A percentile compares a stretch with the other conserved stretches of the same genome.
These are phyloP conservation scores for Stylophora pistillata DNA, from an alignment of 64 coral and sea anemone genomes.

Conservation along the genomic window DNA sequence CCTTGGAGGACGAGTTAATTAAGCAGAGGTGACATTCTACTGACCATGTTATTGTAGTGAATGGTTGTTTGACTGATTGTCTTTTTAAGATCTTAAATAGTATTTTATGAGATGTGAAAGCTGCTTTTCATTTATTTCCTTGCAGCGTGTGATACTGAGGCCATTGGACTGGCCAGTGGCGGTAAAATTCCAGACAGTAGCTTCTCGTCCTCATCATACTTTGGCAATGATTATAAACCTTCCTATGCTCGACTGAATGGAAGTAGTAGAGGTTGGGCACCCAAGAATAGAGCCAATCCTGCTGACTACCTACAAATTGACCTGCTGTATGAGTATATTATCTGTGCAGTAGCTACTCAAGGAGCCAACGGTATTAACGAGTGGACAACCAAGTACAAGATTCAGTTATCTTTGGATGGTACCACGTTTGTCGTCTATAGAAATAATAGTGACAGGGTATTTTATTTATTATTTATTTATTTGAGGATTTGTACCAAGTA, in stretches of 20 bases:
- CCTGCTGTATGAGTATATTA: neutral
- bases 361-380: neutral
- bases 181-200: neutral
- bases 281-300: neutral
- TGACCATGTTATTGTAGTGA: too few species aligned
- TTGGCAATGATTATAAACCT: neutral
- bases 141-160: neutral
- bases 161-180: neutral
- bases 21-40: too few species aligned
- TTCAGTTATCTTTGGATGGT: neutral
- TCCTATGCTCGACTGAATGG: neutral
- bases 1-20: too few species aligned
- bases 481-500: too few species aligned
- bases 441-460: neutral
- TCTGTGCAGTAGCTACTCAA: neutral
- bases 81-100: too few species aligned
- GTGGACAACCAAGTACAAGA: constrained; percentile 1
- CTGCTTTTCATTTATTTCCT: too few species aligned
- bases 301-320: constrained; percentile 1
- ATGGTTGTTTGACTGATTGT: too few species aligned
- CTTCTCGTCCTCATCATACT: neutral
- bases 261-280: neutral
- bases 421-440: neutral
- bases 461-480: too few species aligned
- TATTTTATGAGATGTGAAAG: too few species aligned